These are phyloP conservation scores for Oryctolagus cuniculus DNA, from an alignment of 2,113 vertebrate species.

Conservation along the genomic window DNA sequence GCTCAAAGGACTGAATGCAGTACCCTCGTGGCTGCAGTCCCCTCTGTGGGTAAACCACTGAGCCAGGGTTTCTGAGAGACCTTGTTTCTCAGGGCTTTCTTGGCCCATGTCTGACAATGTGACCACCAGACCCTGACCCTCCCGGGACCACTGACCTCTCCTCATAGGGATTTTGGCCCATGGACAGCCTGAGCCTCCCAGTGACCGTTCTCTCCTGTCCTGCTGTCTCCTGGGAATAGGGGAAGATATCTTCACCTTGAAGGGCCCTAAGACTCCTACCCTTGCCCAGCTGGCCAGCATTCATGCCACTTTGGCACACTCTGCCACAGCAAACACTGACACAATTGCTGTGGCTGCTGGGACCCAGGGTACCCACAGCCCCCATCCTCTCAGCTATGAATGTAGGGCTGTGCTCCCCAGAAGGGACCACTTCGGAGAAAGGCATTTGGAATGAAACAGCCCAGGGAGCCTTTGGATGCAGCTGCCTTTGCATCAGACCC, in stretches of 20 bases:
- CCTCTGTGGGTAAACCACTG: neutral
- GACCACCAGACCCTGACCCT: neutral
- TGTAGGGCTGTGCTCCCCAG: neutral
- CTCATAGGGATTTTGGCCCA: neutral
- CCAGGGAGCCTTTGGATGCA: neutral
- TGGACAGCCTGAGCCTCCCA: neutral
- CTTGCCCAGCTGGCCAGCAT: neutral
- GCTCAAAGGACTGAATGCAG: neutral
- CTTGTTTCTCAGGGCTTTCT: neutral
- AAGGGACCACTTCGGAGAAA: neutral
- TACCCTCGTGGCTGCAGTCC: neutral
- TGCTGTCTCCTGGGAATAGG: neutral
- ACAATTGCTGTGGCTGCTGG: neutral
- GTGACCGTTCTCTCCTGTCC: neutral
- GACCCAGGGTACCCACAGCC: fast-evolving
- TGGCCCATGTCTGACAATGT: neutral
- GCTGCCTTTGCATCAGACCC: fast-evolving
- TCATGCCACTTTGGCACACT: neutral
- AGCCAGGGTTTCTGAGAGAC: neutral
- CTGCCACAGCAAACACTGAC: neutral
- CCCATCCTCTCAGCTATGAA: neutral
- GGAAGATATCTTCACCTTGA: neutral
- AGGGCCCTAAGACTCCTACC: fast-evolving
- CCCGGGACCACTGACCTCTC: neutral
- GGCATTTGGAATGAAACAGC: neutral